Conservation (phyloP, 1,140 invertebrate genomes). For the Gryllus bimaculatus region DNA sequence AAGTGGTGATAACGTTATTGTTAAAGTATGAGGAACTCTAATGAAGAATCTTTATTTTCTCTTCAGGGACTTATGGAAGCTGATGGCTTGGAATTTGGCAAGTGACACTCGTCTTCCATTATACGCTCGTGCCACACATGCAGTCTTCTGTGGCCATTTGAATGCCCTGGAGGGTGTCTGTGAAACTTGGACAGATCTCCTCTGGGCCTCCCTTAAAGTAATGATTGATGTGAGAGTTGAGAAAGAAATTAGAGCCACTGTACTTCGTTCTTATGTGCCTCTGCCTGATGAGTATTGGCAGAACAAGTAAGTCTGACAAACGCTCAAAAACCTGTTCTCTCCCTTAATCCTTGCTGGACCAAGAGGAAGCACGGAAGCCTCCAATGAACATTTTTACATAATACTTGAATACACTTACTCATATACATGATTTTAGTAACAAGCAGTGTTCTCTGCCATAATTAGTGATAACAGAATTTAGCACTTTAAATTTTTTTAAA, state of each 20-base stretch:
- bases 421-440: too few relatives aligned
- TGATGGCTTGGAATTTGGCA: constrained; percentile 65
- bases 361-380: not conserved
- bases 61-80: constrained; percentile 80
- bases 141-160: constrained; percentile 67
- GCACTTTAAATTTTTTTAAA: too few relatives aligned
- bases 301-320: constrained; percentile 42
- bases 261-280: constrained; percentile 40
- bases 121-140: constrained; percentile 37
- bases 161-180: constrained; percentile 62
- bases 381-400: not conserved
- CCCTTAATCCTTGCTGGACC: too few relatives aligned
- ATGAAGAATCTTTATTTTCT: not conserved
- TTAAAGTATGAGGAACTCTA: not conserved
- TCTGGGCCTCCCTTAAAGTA: constrained; percentile 80
- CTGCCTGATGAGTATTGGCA: constrained; percentile 73
- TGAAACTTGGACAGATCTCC: constrained; percentile 73
- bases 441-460: too few relatives aligned
- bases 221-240: constrained; percentile 81
- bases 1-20: not conserved
- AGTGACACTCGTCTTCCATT: constrained; percentile 39
- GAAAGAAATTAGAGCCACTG: constrained; percentile 51
- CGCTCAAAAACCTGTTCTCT: not conserved
- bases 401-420: not conserved
- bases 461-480: too few relatives aligned